These are phyloP conservation scores for Isurus oxyrinchus DNA, from an alignment of 2,113 vertebrate species.

Conservation along the genomic window DNA sequence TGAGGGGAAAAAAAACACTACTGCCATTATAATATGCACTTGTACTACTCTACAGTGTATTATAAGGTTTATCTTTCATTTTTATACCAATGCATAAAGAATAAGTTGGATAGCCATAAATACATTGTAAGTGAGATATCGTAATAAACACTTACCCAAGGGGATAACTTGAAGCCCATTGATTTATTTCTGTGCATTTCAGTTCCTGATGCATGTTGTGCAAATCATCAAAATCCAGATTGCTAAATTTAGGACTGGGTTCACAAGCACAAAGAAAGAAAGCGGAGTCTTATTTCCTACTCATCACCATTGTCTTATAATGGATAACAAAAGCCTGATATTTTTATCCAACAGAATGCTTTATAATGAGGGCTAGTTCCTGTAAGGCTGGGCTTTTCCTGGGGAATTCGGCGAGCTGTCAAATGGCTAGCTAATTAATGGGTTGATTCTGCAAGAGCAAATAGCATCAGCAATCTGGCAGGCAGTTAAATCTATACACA, in stretches of 20 bases:
- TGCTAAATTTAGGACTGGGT: constrained; percentile 5
- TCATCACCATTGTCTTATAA: not conserved
- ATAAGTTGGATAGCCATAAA: not conserved
- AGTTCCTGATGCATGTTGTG: not conserved
- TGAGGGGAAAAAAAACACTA: not conserved
- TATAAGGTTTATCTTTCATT: not conserved
- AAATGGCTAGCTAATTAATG: not conserved
- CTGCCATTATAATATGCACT: not conserved
- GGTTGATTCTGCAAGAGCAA: not conserved
- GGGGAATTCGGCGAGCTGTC: not conserved
- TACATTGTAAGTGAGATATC: not conserved
- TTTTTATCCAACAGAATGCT: not conserved
- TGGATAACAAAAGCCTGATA: not conserved
- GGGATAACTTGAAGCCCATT: not conserved
- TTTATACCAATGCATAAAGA: not conserved
- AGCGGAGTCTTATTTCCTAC: not conserved
- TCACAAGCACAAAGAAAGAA: not conserved
- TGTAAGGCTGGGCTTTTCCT: not conserved
- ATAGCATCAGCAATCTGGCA: not conserved
- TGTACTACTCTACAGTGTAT: not conserved
- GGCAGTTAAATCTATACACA: not conserved
- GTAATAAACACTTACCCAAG: not conserved
- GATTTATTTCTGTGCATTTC: not conserved
- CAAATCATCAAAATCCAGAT: not conserved
- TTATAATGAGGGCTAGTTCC: not conserved